phyloP scores from a whole-genome alignment of 2,797 vertebrate species.

The Sandelia bainsii region DNA sequence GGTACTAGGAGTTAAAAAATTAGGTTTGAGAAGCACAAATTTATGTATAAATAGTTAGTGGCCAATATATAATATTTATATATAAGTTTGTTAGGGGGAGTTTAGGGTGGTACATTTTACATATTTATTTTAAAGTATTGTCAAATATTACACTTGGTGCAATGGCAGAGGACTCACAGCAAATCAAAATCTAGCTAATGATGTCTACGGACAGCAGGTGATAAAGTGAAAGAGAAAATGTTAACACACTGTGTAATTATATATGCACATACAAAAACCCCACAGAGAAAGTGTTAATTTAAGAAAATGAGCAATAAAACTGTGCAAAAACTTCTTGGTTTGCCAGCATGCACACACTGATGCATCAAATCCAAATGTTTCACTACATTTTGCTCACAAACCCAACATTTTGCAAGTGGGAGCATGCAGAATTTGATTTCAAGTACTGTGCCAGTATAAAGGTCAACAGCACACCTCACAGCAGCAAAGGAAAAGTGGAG shows the following conservation, averaged over 20 bases:
- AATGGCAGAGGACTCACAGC: too few relatives aligned
- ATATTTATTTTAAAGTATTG: too few relatives aligned
- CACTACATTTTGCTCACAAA: not conserved
- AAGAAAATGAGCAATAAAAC: not conserved
- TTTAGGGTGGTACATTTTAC: too few relatives aligned
- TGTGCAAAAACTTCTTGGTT: not conserved
- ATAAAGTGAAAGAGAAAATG: too few relatives aligned
- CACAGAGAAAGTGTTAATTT: not conserved
- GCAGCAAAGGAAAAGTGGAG: constrained; percentile 8
- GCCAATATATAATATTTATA: too few relatives aligned
- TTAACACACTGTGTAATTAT: constrained; percentile 6
- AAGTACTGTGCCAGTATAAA: not conserved
- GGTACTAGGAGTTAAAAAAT: too few relatives aligned
- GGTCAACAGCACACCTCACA: constrained; percentile 15
- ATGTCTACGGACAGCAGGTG: too few relatives aligned
- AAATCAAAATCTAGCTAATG: too few relatives aligned
- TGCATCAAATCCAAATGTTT: constrained; percentile 16
- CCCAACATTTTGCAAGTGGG: not conserved
- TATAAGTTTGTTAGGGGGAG: too few relatives aligned
- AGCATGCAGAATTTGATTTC: not conserved
- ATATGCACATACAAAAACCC: not conserved
- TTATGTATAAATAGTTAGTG: too few relatives aligned
- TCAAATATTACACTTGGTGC: too few relatives aligned
- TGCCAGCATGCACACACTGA: not conserved
- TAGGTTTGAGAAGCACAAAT: too few relatives aligned